These are phyloP conservation scores for Myiothlypis chrysogaster DNA, from an alignment of 2,797 vertebrate species.

Conservation along the genomic window DNA sequence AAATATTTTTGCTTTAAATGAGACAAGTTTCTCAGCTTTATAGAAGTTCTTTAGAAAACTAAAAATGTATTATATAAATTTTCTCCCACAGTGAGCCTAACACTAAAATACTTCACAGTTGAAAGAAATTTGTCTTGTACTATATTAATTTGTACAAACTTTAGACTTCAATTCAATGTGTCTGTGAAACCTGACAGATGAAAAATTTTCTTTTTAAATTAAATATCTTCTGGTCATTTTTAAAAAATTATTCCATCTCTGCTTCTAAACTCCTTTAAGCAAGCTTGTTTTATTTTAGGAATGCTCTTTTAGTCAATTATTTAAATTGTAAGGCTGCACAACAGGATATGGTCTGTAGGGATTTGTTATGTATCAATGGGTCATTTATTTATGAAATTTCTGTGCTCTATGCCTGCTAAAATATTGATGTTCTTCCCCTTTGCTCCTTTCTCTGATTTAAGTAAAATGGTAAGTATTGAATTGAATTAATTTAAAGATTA, in stretches of 20 bases:
- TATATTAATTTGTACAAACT: background rate
- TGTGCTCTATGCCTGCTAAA: background rate
- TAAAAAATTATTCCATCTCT: background rate
- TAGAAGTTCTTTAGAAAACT: background rate
- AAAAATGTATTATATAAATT: background rate
- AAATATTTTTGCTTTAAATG: background rate
- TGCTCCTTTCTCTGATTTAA: background rate
- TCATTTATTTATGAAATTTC: conserved; percentile 31
- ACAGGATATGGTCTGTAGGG: background rate
- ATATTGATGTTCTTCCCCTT: conserved; percentile 29
- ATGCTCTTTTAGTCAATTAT: background rate
- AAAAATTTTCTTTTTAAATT: background rate
- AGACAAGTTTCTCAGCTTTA: background rate
- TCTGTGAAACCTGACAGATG: background rate
- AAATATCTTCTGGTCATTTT: background rate
- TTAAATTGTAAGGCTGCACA: background rate
- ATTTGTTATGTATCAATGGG: background rate
- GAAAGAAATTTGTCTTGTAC: background rate
- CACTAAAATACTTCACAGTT: background rate
- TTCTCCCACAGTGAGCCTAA: background rate
- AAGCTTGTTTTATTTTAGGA: background rate
- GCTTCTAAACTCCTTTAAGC: background rate
- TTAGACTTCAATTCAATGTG: background rate
- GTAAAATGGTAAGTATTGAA: conserved; percentile 23
- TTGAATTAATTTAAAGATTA: conserved; percentile 39